phyloP scores from a whole-genome alignment of 2,888 invertebrate genomes.

The Galeopsomyia nigrocyanea region DNA sequence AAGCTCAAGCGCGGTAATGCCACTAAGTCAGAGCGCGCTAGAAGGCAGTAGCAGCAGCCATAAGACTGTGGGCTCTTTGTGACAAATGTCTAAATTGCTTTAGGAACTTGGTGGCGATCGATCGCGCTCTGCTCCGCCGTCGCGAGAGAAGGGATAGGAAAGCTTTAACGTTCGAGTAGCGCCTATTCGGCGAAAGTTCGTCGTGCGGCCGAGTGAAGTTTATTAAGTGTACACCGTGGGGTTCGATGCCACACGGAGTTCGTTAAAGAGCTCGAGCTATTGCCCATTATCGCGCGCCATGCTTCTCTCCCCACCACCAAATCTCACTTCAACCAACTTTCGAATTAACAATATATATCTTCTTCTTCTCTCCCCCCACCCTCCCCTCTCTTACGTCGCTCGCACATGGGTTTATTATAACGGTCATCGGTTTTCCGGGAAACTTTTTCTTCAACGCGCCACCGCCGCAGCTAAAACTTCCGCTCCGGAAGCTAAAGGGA shows the following conservation, averaged over 20 bases:
- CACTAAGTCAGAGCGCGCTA: too few species aligned
- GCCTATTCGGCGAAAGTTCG: conserved; percentile 25
- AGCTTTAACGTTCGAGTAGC: conserved; percentile 24
- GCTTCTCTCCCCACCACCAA: conserved; percentile 10
- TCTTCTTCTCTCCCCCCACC: background rate
- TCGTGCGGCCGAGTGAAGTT: conserved; percentile 38
- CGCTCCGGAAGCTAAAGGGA: too few species aligned
- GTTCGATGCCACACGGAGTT: conserved; percentile 14
- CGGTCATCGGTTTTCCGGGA: conserved; percentile 34
- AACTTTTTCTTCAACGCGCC: too few species aligned
- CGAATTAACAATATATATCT: conserved; percentile 38
- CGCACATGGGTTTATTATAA: conserved; percentile 6
- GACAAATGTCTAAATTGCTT: conserved; percentile 36
- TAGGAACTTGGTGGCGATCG: conserved; percentile 22
- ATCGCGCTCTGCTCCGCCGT: background rate
- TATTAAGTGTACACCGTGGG: conserved; percentile 34
- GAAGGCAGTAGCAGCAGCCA: too few species aligned
- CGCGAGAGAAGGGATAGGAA: background rate
- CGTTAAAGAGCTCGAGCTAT: conserved; percentile 38
- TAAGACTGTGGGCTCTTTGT: background rate
- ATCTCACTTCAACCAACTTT: background rate
- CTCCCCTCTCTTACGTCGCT: background rate
- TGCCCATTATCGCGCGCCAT: conserved; percentile 33
- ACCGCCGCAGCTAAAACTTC: too few species aligned
- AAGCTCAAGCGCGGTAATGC: too few species aligned